Evolutionary conservation across 2,113 vertebrate species (phyloP), one percentile per base, ranked within the genome.

Genomic region (Helogale parvula): DNA sequence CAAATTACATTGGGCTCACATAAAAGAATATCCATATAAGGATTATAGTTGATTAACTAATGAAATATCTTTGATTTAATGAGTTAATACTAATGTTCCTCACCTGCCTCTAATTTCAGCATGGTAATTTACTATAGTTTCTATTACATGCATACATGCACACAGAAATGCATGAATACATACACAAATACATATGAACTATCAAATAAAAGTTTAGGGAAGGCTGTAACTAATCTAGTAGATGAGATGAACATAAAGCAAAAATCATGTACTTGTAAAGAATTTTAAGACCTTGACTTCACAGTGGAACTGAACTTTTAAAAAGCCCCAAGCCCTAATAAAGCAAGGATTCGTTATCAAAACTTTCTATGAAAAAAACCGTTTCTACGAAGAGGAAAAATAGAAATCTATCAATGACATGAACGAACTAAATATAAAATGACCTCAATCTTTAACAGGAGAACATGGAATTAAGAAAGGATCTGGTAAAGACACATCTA

Each of bases 261-360:
- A 82, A 95, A 97, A 92, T 27, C 4, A 92, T 93, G 92, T 94
- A 84, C 84, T 71, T 63, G 17, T 87, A 92, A 95, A 66, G 33
- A 98, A 95, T 88, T 95, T 93, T 90, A 93, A 96, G 76, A 85
- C 76, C 81, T 98, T 97, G 71, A 93, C 72, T 96, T 97, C 52
- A 88, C 16, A 85, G 82, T 88, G 21, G 94, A 96, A 63, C 81
- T 74, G 85, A 96, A 96, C 52, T 88, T 97, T 88, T 85, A 69
- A 94, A 94, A 96, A 91, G 38, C 77, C 66, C 10, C 57, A 93
- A 93, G 65, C 65, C 94, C 88, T 96, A 94, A 93, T 94, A 96
- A 93, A 91, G 52, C 54, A 93, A 72, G 38, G 54, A 92, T 93
- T 97, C 68, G 91, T 97, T 94, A 89, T 65, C 35, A 92, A 93